Evolutionary conservation across 2,888 invertebrate genomes (phyloP), one percentile per base, ranked within the genome.

Genomic region (Pyrocoelia pectoralis): DNA sequence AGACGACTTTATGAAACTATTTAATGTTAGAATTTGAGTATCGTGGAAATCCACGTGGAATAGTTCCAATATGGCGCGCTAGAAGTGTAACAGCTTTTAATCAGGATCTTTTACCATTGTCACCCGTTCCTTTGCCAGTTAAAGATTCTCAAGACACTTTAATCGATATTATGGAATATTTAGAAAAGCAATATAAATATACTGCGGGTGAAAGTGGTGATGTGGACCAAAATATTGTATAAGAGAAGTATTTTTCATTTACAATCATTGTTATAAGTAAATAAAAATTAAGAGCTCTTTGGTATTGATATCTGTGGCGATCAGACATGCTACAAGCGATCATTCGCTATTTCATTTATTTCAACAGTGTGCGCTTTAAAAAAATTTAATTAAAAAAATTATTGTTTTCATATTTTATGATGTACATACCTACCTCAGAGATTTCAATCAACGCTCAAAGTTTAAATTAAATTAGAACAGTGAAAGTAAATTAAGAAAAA

Each of bases 21-120:
- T 1, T 28, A 48, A 15, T 29, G 40, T 55, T 48, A 57, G 69
- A 69, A 9, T 64, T 72, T n/a, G 77, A 77, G 46, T 71, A 76
- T 50, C 68, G 77, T 2, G 76, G 78, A 10, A 75, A 68, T 41
- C 75, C 80, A 54, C 70, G 76, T 64, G 76, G 79, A 66, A 73
- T 73, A 40, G 80, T 88, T 65, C 84, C 86, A 50, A 84, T 84
- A 10, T 93, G 93, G 93, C 84, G 88, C 2, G 89, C 89, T 0
- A 86, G 90, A 67, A 86, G 86, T 69, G 84, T 91, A 19, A 88
- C 88, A 0, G 83, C 85, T 0, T 92, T 89, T 75, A 86, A 88
- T 80, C 85, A 87, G 1, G 88, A 91, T 50, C 82, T 89, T 67
- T 76, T 92, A 53, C 92, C 92, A 0, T 88, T 88, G 0, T 89